These are phyloP conservation scores for Mamestra configurata DNA, from an alignment of 1,140 invertebrate genomes.

Conservation along the genomic window DNA sequence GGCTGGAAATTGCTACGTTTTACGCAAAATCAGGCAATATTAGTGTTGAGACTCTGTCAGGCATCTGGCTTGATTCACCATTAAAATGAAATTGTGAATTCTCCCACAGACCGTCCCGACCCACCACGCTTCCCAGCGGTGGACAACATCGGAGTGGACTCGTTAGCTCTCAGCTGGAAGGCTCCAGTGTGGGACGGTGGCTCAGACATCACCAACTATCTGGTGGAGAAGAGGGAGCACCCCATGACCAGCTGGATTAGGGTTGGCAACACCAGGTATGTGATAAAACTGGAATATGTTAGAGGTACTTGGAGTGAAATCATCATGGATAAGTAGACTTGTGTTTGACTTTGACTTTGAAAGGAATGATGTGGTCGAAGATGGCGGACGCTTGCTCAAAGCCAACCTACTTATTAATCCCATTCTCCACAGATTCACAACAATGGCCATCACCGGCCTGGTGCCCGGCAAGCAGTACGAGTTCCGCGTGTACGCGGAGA, in stretches of 20 bases:
- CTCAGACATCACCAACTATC: conserved; percentile 97
- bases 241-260: conserved; percentile 98
- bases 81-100: no score
- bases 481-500: conserved; percentile 98
- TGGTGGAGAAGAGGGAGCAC: conserved; percentile 97
- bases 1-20: no score
- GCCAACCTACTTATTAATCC: neutral
- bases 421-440: conserved; percentile 91
- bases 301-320: no score
- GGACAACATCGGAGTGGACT: conserved; percentile 96
- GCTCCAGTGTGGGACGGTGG: conserved; percentile 97
- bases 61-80: no score
- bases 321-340: no score
- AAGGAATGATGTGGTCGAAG: no score
- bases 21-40: no score
- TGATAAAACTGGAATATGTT: no score
- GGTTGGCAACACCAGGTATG: conserved; percentile 95
- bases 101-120: conserved; percentile 95
- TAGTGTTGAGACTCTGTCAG: no score
- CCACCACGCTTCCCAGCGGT: conserved; percentile 96
- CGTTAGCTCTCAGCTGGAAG: conserved; percentile 96
- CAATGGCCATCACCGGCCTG: conserved; percentile 95
- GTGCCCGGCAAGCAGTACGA: conserved; percentile 98
- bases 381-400: no score
- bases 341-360: no score